A percentile compares a stretch with the other conserved stretches of the same genome.
phyloP scores from a whole-genome alignment of 2,888 invertebrate genomes.

The Lampropteryx suffumata region DNA sequence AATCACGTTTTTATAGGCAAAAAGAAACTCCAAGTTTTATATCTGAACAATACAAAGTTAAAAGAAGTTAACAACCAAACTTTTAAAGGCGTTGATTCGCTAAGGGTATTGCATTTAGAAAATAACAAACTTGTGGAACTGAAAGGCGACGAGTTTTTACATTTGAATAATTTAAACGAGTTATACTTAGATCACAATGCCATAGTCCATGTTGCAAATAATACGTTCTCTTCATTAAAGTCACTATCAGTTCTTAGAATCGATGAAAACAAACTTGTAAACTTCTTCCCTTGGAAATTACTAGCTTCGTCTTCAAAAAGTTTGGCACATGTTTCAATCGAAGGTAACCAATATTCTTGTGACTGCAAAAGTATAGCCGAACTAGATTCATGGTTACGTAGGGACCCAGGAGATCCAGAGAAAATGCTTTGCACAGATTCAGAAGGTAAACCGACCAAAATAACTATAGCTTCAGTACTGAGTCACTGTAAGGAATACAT shows the following conservation, averaged over 20 bases:
- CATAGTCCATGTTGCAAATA: conserved; percentile 88
- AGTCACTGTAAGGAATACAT: conserved; percentile 85
- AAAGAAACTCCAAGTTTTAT: conserved; percentile 89
- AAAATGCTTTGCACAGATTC: conserved; percentile 87
- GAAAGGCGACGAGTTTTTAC: conserved; percentile 90
- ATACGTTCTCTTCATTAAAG: conserved; percentile 89
- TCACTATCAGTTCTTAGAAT: conserved; percentile 88
- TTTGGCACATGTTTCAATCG: conserved; percentile 86
- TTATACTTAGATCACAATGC: conserved; percentile 91
- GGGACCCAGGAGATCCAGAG: conserved; percentile 85
- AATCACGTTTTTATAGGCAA: conserved; percentile 94
- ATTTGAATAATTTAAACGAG: conserved; percentile 88
- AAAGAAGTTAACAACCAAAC: conserved; percentile 90
- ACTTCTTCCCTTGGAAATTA: conserved; percentile 88
- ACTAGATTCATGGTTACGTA: conserved; percentile 86
- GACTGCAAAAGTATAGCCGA: conserved; percentile 89
- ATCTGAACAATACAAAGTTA: conserved; percentile 89
- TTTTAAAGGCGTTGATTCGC: conserved; percentile 89
- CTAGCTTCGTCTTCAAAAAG: conserved; percentile 84
- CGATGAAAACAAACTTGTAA: conserved; percentile 89
- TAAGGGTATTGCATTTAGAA: conserved; percentile 89
- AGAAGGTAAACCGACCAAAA: conserved; percentile 76
- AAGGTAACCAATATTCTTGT: conserved; percentile 92
- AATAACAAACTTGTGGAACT: conserved; percentile 88
- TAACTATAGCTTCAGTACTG: conserved; percentile 79